A percentile compares a stretch with the other conserved stretches of the same genome.
Conservation (phyloP, 2,888 invertebrate genomes). For the Nysson spinosus region DNA sequence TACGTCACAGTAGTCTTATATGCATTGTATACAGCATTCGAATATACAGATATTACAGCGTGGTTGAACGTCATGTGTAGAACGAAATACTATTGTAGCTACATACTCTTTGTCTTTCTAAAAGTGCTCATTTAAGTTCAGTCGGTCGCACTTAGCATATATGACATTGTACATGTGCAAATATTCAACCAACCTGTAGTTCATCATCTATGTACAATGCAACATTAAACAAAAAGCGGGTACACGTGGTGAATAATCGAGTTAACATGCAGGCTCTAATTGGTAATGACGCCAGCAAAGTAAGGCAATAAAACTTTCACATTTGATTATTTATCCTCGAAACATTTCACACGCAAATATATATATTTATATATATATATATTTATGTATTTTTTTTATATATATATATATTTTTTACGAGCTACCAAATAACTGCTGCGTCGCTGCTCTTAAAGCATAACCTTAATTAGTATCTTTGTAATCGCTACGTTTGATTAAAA, state of each 20-base stretch:
- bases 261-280: no score
- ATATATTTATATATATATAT: constrained; percentile 7
- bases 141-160: constrained; percentile 44
- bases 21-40: constrained; percentile 21
- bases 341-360: constrained; percentile 24
- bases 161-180: constrained; percentile 26
- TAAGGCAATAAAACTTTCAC: constrained; percentile 41
- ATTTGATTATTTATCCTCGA: constrained; percentile 23
- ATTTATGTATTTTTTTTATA: constrained; percentile 9
- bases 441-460: constrained; percentile 53
- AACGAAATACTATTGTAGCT: constrained; percentile 19
- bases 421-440: constrained; percentile 59
- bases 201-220: constrained; percentile 43
- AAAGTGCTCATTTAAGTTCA: constrained; percentile 44
- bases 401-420: constrained; percentile 19
- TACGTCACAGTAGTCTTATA: constrained; percentile 24
- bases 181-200: constrained; percentile 42
- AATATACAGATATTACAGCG: constrained; percentile 42
- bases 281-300: constrained; percentile 29
- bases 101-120: constrained; percentile 28
- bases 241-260: constrained; percentile 30
- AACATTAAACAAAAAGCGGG: constrained; percentile 36
- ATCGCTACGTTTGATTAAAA: constrained; percentile 54
- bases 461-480: constrained; percentile 54
- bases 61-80: constrained; percentile 39